A percentile compares a stretch with the other conserved stretches of the same genome.
Evolutionary conservation across 53 echinoderm and acorn worm genomes (phyloP).

Genomic region (Paracentrotus lividus): DNA sequence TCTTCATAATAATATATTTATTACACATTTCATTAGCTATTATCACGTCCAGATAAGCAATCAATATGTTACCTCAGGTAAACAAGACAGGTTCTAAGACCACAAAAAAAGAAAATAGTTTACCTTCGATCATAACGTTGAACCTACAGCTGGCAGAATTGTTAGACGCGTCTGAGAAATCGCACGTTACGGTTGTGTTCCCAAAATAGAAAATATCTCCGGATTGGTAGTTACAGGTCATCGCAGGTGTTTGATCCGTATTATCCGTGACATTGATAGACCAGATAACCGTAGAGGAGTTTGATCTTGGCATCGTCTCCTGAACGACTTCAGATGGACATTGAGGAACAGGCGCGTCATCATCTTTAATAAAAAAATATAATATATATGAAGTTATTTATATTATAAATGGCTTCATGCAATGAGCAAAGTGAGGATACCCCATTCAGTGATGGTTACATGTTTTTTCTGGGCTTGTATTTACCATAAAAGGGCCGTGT

Average conservation of each 20-base stretch:
- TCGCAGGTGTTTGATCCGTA: not conserved
- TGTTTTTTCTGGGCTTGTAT: no score
- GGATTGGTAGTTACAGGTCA: not conserved
- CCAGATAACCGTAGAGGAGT: not conserved
- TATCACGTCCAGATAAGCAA: no score
- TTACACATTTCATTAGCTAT: no score
- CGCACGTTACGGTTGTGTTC: not conserved
- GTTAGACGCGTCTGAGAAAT: not conserved
- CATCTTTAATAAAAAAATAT: not conserved
- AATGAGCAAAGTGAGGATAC: no score
- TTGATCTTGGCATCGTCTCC: not conserved
- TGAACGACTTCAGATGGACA: not conserved
- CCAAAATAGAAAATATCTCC: slow-evolving; percentile 17
- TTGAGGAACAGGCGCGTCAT: slow-evolving; percentile 4
- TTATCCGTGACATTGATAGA: not conserved
- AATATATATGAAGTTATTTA: no score
- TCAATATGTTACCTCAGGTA: no score
- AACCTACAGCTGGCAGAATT: not conserved
- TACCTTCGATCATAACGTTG: not conserved
- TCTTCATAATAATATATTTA: no score
- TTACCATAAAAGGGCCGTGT: no score
- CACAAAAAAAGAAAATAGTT: no score
- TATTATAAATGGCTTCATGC: no score
- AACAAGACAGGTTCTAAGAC: no score
- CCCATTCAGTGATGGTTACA: no score